Evolutionary conservation across 2,113 vertebrate genomes (phyloP).

Genomic region (Strigops habroptila): DNA sequence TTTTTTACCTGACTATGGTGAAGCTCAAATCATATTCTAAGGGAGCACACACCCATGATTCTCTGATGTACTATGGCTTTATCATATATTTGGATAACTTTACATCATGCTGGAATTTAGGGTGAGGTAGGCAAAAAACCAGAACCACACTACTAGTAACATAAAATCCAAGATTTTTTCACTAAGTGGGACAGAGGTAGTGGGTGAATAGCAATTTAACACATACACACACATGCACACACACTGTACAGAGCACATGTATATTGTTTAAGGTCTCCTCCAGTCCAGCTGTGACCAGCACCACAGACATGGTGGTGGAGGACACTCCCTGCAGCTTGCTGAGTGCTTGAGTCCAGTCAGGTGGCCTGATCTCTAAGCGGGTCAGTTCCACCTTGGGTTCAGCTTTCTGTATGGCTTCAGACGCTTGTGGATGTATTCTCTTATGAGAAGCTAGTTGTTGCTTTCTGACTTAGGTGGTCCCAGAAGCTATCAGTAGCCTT

Average conservation of each 20-base stretch:
- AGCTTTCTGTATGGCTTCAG: background rate
- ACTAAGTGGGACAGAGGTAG: background rate
- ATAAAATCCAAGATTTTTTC: background rate
- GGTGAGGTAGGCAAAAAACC: background rate
- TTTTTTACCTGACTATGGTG: background rate
- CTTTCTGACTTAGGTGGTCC: background rate
- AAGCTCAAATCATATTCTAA: background rate
- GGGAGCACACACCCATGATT: background rate
- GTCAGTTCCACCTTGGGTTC: background rate
- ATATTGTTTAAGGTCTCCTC: background rate
- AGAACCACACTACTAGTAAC: background rate
- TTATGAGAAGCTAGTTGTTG: background rate
- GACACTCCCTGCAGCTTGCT: background rate
- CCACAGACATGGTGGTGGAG: background rate
- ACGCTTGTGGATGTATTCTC: background rate
- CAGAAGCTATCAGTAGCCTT: background rate
- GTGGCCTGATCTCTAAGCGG: background rate
- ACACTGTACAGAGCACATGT: accelerated
- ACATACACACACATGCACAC: no score
- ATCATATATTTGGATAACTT: background rate
- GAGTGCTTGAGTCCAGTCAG: background rate
- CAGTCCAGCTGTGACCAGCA: background rate
- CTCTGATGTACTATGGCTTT: background rate
- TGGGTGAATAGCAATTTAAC: background rate
- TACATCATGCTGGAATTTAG: background rate